Base-by-base conservation (phyloP, 2,888 invertebrate species). In the Lysandra bellargus region DNA sequence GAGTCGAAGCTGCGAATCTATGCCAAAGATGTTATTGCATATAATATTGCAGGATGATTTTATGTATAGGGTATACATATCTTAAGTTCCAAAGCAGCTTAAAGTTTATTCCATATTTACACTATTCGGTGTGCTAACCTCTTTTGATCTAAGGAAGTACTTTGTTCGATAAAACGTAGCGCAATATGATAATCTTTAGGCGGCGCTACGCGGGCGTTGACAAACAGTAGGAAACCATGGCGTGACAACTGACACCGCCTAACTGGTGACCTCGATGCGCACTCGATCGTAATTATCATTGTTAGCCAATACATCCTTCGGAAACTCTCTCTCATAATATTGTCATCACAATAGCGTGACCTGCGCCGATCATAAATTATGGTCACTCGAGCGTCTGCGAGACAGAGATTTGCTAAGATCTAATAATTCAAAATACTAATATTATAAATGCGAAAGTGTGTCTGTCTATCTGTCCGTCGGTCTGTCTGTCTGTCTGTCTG, bases 181-280 rank as follows among this genome's bases (percentile, higher is more conserved):
- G 64, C 64, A 64, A 64, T 12, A 64, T 57, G 0, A 14, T 23
- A 61, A 61, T 64, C 12, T 64, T 12, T 44, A 53, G 40, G n/a
- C 6, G 12, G 9, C 23, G 23, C 23, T 23, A 0, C 23, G 23
- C 23, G 23, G 23, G 23, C 23, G 64, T 76, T 57, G 76, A 76
- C 17, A 76, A 75, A 53, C 49, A 76, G 53, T 76, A 57, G 76
- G 76, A 76, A 76, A 76, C 76, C 76, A 57, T 76, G 76, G 76
- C 76, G 76, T 76, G 76, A 30, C 74, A 12, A 57, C 74, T 12
- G 73, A 33, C 57, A 33, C 69, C 14, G 69, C 33, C 69, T 69
- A 69, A 37, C 33, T 4, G 12, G 64, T 37, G 76, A 53, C 76
- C 53, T 53, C 57, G 57, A 57, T 76, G 57, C n/a, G 76, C 76